Conservation (phyloP, 2,888 invertebrate species). For the Morinoia aosen region DNA sequence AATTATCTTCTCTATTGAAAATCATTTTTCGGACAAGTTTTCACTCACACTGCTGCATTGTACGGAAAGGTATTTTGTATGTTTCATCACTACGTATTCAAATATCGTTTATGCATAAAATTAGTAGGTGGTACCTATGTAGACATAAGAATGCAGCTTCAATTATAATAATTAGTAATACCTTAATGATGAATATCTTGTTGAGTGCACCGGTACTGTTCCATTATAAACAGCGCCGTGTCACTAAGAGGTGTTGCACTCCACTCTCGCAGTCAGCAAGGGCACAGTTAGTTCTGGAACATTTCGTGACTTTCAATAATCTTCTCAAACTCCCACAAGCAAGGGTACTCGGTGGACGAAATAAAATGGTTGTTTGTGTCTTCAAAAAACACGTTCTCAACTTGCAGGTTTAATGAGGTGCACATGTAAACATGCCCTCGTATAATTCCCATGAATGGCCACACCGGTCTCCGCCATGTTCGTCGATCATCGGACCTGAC, state of each 20-base stretch:
- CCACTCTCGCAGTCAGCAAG: neutral
- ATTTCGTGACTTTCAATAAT: neutral
- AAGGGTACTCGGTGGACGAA: neutral
- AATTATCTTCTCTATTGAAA: neutral
- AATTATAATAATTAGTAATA: neutral
- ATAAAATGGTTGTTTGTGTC: neutral
- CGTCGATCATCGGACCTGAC: conserved; percentile 14
- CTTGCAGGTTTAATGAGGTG: conserved; percentile 38
- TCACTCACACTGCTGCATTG: neutral
- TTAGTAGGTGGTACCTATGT: neutral
- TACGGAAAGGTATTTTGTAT: neutral
- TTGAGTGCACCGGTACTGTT: neutral
- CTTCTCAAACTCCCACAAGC: neutral
- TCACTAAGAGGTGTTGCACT: neutral
- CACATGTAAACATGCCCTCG: conserved; percentile 26
- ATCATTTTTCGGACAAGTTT: neutral
- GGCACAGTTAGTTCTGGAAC: neutral
- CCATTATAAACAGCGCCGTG: neutral
- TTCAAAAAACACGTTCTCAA: neutral
- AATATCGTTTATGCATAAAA: neutral
- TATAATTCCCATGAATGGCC: conserved; percentile 31
- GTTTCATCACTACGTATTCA: neutral
- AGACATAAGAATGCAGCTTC: neutral
- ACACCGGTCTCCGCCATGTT: neutral
- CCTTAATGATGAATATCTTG: neutral